These are phyloP conservation scores for Galbula dea DNA, from an alignment of 2,113 vertebrate species.

Conservation along the genomic window DNA sequence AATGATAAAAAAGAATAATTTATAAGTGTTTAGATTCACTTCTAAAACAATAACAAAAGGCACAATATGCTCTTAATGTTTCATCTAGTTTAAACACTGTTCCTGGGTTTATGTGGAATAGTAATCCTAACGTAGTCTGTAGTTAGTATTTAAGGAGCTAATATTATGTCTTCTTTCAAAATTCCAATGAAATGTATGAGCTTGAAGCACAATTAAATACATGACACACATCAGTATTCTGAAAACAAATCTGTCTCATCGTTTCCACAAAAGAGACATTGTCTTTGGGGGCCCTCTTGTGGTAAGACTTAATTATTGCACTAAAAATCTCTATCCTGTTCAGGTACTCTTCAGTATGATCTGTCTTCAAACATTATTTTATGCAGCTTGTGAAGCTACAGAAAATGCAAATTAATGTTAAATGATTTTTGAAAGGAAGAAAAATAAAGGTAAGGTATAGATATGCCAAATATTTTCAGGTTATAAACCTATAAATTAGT, in stretches of 20 bases:
- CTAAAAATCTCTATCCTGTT: not conserved
- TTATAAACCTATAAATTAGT: not conserved
- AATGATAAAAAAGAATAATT: not conserved
- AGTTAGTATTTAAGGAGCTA: not conserved
- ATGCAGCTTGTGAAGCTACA: not conserved
- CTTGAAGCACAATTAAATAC: not conserved
- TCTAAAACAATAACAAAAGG: not conserved
- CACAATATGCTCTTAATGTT: not conserved
- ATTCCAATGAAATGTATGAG: not conserved
- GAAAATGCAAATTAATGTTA: not conserved
- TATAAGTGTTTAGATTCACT: not conserved
- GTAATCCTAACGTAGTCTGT: not conserved
- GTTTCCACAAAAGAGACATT: slow-evolving; percentile 13
- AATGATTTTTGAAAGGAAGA: not conserved
- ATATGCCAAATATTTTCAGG: not conserved
- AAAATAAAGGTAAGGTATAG: not conserved
- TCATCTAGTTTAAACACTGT: not conserved
- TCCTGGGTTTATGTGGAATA: not conserved
- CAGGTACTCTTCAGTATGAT: not conserved
- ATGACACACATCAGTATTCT: not conserved
- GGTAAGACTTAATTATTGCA: slow-evolving; percentile 51
- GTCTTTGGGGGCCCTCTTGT: slow-evolving; percentile 73
- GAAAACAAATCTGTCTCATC: not conserved
- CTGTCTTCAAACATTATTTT: not conserved
- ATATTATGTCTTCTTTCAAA: not conserved